A percentile compares a stretch with the other conserved stretches of the same genome.
phyloP scores from a whole-genome alignment of 2,888 invertebrate genomes.

The Blastobasis lacticolella region DNA sequence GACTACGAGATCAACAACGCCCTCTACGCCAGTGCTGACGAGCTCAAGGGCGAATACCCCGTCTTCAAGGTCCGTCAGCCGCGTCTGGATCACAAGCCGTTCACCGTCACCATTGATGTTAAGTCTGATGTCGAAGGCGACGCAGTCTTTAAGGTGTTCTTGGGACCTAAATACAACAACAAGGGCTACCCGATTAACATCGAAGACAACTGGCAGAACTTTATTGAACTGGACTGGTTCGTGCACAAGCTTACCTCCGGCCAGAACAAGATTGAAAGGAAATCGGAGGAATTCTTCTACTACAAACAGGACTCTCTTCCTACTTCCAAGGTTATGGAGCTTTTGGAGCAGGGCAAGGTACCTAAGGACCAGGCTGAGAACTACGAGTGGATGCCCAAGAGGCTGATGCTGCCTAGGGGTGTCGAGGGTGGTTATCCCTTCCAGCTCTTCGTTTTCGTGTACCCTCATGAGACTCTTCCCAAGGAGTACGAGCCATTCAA shows the following conservation, averaged over 20 bases:
- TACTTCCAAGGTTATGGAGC: slow-evolving; percentile 72
- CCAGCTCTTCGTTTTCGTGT: slow-evolving; percentile 77
- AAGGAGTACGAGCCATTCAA: slow-evolving; percentile 38
- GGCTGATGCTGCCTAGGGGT: slow-evolving; percentile 82
- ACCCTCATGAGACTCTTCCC: slow-evolving; percentile 61
- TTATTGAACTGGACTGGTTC: slow-evolving; percentile 35
- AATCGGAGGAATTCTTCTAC: slow-evolving; percentile 76
- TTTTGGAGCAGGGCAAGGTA: slow-evolving; percentile 62
- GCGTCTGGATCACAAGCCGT: slow-evolving; percentile 69
- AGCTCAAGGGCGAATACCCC: background rate
- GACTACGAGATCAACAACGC: slow-evolving; percentile 28
- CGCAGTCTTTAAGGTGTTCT: slow-evolving; percentile 71
- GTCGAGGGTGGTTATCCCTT: slow-evolving; percentile 77
- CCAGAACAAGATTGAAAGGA: slow-evolving; percentile 76
- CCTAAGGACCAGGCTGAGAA: slow-evolving; percentile 64
- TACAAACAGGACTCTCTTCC: slow-evolving; percentile 77
- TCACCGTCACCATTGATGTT: slow-evolving; percentile 58
- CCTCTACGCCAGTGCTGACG: background rate
- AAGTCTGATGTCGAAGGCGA: slow-evolving; percentile 50
- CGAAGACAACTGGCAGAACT: slow-evolving; percentile 63
- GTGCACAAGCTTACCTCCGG: slow-evolving; percentile 73
- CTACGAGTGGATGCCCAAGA: slow-evolving; percentile 77
- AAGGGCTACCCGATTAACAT: slow-evolving; percentile 61
- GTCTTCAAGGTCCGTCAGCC: background rate
- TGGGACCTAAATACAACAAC: slow-evolving; percentile 76